Evolutionary conservation across 1,140 invertebrate species (phyloP), one percentile per base, ranked within the genome.

Genomic region (Nasonia giraulti): DNA sequence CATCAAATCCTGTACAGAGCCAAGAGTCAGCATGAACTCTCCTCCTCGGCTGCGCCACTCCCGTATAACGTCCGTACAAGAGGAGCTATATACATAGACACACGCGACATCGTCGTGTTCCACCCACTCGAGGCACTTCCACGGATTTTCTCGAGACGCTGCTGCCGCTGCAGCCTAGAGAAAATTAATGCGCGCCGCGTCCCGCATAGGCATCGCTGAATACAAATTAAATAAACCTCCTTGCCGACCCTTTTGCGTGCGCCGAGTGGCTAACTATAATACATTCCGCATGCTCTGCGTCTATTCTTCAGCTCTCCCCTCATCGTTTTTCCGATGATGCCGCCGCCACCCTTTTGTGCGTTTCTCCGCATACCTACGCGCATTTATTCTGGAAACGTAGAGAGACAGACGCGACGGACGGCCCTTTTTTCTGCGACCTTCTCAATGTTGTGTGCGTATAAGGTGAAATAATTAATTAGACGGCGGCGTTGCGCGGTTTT

Each of bases 141-240:
- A 62, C 55, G 20, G 55, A 62, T 62, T 62, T 62, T 62, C 55
- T 62, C 55, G 55, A 62, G 55, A 62, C 40, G 40, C 20, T 62
- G 55, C 55, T n/a, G 55, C 14, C 31, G 40, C 20, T 62, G 55
- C 55, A 62, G 55, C 14, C 31, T 27, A 71, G 31, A 37, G 33
- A 27, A 77, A 77, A 50, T 47, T 55, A 77, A 77, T 77, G 75
- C 75, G 2, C 44, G n/a, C 10, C 75, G 75, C 74, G 74, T 75
- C 33, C 37, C 27, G 20, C 75, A 17, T 27, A 77, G n/a, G 27
- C 75, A 77, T 77, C 75, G 75, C 44, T 77, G 75, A 77, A 77
- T 77, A 77, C 75, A 77, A 55, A 77, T 77, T 77, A 50, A 77
- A 77, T 50, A 23, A 50, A 77, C 73, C 27, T 23, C 27, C 27